These are phyloP conservation scores for Melieria crassipennis DNA, from an alignment of 2,888 invertebrate species.

Conservation along the genomic window DNA sequence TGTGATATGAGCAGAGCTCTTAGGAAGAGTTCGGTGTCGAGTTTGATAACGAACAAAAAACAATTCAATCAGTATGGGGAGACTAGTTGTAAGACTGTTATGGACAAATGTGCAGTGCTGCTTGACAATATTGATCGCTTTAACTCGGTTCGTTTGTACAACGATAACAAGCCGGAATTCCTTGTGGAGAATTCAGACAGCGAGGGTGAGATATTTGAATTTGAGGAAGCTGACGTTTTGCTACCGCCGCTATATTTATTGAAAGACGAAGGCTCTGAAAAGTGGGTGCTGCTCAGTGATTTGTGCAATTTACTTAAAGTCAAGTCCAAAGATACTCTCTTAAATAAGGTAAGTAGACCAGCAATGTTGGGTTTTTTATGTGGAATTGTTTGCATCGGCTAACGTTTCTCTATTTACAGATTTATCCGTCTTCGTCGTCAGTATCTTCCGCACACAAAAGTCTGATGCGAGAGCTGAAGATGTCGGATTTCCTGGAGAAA, in stretches of 20 bases:
- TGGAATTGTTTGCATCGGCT: not conserved
- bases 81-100: conserved; percentile 52
- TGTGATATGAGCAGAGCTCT: conserved; percentile 64
- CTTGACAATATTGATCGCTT: conserved; percentile 48
- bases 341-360: conserved; percentile 70
- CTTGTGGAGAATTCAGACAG: conserved; percentile 49
- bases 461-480: conserved; percentile 76
- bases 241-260: conserved; percentile 84
- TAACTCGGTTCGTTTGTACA: conserved; percentile 45
- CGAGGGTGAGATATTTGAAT: conserved; percentile 74
- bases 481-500: conserved; percentile 82
- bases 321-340: conserved; percentile 81
- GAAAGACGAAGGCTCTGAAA: conserved; percentile 73
- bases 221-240: conserved; percentile 82
- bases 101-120: conserved; percentile 49
- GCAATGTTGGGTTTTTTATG: not conserved
- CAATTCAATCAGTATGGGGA: conserved; percentile 50
- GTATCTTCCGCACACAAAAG: conserved; percentile 56
- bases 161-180: conserved; percentile 44
- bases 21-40: conserved; percentile 45
- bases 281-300: conserved; percentile 85
- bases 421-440: conserved; percentile 62
- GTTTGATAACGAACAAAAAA: conserved; percentile 39
- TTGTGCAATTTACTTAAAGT: conserved; percentile 80
- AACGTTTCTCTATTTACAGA: conserved; percentile 48